These are phyloP conservation scores for Rana temporaria DNA, from an alignment of 2,113 vertebrate genomes.

Conservation along the genomic window DNA sequence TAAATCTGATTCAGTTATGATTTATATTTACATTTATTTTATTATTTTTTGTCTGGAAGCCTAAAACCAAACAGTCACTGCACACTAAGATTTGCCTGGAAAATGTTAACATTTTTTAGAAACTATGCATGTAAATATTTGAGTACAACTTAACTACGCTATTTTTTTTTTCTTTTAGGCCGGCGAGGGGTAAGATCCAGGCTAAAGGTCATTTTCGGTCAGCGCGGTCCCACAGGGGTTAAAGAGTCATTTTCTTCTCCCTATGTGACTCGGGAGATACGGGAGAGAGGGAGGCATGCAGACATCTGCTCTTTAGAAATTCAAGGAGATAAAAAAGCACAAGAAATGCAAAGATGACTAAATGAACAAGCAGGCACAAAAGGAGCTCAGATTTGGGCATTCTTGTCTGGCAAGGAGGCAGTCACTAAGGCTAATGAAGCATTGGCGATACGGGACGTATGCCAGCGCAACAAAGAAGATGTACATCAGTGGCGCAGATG, in stretches of 20 bases:
- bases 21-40: no score
- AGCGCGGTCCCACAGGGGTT: conserved; percentile 64
- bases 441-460: conserved; percentile 80
- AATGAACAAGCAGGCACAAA: conserved; percentile 78
- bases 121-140: no score
- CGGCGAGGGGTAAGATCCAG: conserved; percentile 40
- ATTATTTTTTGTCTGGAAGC: no score
- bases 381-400: conserved; percentile 84
- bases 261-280: conserved; percentile 62
- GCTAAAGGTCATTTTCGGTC: conserved; percentile 50
- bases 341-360: conserved; percentile 80
- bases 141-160: no score
- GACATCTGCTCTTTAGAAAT: conserved; percentile 85
- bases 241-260: conserved; percentile 71
- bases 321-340: conserved; percentile 67
- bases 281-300: conserved; percentile 63
- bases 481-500: conserved; percentile 88
- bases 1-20: no score
- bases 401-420: conserved; percentile 86
- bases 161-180: not conserved
- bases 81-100: no score
- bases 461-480: conserved; percentile 87
- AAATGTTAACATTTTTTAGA: no score
- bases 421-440: conserved; percentile 88
- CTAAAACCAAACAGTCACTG: no score